Evolutionary conservation across 2,888 invertebrate species (phyloP).

Genomic region (Bembecia ichneumoniformis): DNA sequence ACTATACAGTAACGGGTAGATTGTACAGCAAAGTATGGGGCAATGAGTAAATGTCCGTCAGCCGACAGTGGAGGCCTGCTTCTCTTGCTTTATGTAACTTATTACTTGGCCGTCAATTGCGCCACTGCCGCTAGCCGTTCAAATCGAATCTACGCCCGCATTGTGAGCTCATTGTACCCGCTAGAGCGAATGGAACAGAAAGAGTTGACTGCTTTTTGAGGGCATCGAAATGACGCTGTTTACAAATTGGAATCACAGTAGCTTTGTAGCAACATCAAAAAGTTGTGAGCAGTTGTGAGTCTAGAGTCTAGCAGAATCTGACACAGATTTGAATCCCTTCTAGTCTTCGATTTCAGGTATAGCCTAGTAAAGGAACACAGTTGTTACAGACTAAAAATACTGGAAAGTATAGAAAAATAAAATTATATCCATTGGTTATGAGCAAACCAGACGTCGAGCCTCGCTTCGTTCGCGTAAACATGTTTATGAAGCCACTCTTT

Average conservation of each 20-base stretch:
- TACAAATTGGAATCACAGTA: too few relatives aligned
- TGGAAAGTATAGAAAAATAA: too few relatives aligned
- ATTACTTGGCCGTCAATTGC: constrained; percentile 34
- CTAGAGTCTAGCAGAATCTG: too few relatives aligned
- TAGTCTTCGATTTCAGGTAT: too few relatives aligned
- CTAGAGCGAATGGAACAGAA: constrained; percentile 4
- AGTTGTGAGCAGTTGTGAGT: too few relatives aligned
- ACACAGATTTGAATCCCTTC: too few relatives aligned
- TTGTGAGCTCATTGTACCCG: constrained; percentile 5
- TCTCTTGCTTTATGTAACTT: constrained; percentile 58
- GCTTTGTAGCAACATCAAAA: too few relatives aligned
- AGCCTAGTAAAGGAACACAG: too few relatives aligned
- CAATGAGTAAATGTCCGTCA: constrained; percentile 38
- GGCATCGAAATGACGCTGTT: background rate
- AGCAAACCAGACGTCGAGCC: constrained; percentile 1
- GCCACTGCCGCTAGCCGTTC: constrained; percentile 24
- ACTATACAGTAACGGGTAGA: constrained; percentile 28
- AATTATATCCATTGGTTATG: too few relatives aligned
- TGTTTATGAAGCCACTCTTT: constrained; percentile 24
- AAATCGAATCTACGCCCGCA: constrained; percentile 6
- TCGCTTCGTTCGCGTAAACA: constrained; percentile 16
- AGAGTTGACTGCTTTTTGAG: constrained; percentile 4
- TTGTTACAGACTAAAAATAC: too few relatives aligned
- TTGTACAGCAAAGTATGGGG: constrained; percentile 29
- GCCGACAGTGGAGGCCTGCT: constrained; percentile 17